Conservation (phyloP, 2,113 vertebrate genomes). For the Trematocara stigmaticum region DNA sequence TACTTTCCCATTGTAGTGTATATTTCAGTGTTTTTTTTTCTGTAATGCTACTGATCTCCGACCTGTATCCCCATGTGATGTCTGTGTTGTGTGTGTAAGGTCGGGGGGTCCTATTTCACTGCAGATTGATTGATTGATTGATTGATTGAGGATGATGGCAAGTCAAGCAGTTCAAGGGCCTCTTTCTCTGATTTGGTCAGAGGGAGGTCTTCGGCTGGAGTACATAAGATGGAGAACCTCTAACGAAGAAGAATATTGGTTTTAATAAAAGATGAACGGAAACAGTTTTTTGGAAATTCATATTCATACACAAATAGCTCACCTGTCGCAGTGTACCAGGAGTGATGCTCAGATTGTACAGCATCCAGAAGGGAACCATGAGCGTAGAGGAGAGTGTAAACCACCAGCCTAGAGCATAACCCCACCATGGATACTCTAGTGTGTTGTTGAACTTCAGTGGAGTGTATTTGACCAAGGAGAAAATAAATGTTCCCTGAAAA, state of each 20-base stretch:
- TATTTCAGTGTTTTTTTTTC: no score
- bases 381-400: conserved; percentile 79
- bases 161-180: neutral
- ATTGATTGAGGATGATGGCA: neutral
- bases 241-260: conserved; percentile 10
- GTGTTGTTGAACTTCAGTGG: conserved; percentile 78
- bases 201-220: conserved; percentile 59
- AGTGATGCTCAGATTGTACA: conserved; percentile 61
- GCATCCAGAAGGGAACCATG: conserved; percentile 71
- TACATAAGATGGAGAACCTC: conserved; percentile 67
- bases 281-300: neutral
- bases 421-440: conserved; percentile 76
- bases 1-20: no score
- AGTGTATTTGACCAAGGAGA: conserved; percentile 74
- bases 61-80: no score
- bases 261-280: neutral
- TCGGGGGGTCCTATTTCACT: no score
- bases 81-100: no score
- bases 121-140: no score
- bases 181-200: conserved; percentile 37
- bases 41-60: no score
- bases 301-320: neutral
- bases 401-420: conserved; percentile 73
- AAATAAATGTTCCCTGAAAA: conserved; percentile 71
- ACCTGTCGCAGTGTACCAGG: conserved; percentile 70